Evolutionary conservation across 2,888 invertebrate species (phyloP).

Genomic region (Sphaeridia pumilis): DNA sequence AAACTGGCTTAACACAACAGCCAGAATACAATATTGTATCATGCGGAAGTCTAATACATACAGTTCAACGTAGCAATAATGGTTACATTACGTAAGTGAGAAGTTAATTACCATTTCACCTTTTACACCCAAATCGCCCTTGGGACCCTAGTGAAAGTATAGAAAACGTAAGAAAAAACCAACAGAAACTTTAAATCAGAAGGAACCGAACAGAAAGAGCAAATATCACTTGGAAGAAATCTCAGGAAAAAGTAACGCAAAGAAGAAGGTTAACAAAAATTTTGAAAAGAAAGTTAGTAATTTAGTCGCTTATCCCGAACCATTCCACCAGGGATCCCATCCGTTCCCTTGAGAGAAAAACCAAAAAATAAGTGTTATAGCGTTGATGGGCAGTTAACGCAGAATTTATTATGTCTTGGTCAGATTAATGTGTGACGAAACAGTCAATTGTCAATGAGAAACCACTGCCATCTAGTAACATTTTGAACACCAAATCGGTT

Average conservation of each 20-base stretch:
- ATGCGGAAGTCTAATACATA: no score
- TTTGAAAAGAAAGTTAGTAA: conserved; percentile 12
- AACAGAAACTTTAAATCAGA: conserved; percentile 9
- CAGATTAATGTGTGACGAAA: no score
- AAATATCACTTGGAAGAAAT: conserved; percentile 1
- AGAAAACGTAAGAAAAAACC: conserved; percentile 9
- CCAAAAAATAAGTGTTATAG: conserved; percentile 18
- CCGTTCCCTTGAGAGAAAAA: conserved; percentile 64
- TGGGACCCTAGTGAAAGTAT: conserved; percentile 38
- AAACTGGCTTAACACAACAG: no score
- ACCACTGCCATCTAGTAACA: background rate
- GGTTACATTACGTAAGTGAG: no score
- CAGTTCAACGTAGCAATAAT: no score
- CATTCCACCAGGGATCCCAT: conserved; percentile 86
- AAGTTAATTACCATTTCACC: conserved; percentile 53
- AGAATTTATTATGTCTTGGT: no score
- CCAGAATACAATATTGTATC: no score
- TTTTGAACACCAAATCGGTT: conserved; percentile 8
- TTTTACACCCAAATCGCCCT: conserved; percentile 78
- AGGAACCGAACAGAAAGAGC: conserved; percentile 11
- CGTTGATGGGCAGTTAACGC: no score
- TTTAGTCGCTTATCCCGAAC: conserved; percentile 43
- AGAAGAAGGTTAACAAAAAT: conserved; percentile 4
- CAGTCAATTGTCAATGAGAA: no score
- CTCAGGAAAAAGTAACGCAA: conserved; percentile 16